Evolutionary conservation across 37 sponge, comb jelly and placozoan genomes (phyloP), one percentile per base, ranked within the genome.

Genomic region (Dysidea cf. avara): DNA sequence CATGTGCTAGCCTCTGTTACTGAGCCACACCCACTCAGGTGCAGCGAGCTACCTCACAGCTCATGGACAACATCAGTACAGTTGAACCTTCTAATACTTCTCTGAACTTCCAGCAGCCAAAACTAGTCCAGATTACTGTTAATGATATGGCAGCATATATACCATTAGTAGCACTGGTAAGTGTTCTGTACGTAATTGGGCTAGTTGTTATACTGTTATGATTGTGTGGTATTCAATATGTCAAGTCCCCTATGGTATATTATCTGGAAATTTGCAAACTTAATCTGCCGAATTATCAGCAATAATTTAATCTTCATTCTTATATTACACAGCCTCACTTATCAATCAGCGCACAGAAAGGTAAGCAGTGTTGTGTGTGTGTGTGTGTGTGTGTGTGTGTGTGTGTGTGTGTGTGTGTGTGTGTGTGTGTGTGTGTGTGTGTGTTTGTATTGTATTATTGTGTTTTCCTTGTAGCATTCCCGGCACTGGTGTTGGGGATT

Each of bases 91-190:
- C 66, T 4, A 60, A 77, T 43, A 64, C 78, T 17, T 70, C 92
- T 20, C 66, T 91, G 12, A 87, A 91, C 64, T 92, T 92, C 76
- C 75, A 83, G 17, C 78, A 83, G 36, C 84, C 92, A 28, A 81
- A 81, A 28, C 81, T 87, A 6, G 87, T 92, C 3, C 83, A 86
- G 76, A 86, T 92, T 55, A 83, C 69, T 46, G 84, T 92, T 18
- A 72, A 49, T 58, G 92, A 92, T 65, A 75, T 83, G 38, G 92
- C 87, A 18, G 79, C 80, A 1, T 92, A 87, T 34, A 86, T 92
- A 81, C 92, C 92, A 1, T 39, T 89, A 1, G 38, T 68, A 13
- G 65, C 76, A 0, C 30, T 68, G 79, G 86, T 85, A 60, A 58
- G 46, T 7, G 6, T 18, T n/a, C 25, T 58, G 60, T 58, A 25